Evolutionary conservation across 2,797 vertebrate genomes (phyloP), one percentile per base, ranked within the genome.

Genomic region (Trachops cirrhosus): DNA sequence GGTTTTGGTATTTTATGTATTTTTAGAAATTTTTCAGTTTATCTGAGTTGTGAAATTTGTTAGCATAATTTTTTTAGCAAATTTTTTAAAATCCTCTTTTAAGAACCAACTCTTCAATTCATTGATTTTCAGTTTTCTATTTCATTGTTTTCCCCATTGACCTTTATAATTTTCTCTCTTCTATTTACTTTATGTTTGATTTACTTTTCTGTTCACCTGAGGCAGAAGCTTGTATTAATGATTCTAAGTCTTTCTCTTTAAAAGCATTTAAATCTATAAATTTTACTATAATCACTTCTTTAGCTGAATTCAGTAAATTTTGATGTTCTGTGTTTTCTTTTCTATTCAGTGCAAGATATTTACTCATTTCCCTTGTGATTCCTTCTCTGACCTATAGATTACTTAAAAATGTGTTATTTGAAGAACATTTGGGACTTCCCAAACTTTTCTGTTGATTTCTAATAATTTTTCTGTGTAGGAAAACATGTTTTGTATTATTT

Each of bases 251-350:
- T 73, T 39, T 64, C 34, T 75, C 77, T 83, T 46, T 93, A 86
- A 95, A 94, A 93, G 26, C 12, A 94, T 75, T 94, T 86, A 78
- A 75, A 78, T 24, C 39, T 94, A 62, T 84, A 89, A 71, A 90
- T 80, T 95, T 91, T 9, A 89, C 50, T 73, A 16, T 44, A 85
- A 91, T 22, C 10, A 84, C 48, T 91, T 59, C 21, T 50, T 79
- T 88, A 88, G 52, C 67, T 46, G 3, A 83, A 64, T 77, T 75
- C 34, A n/a, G 46, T 91, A 89, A 96, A 86, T 94, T 86, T 93
- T 83, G 39, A 68, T 86, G 78, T 64, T 6, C 2, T 54, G 4
- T 79, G 0, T 90, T 94, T 93, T 74, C 15, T 37, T 93, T 94
- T 86, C 70, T 12, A 82, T 46, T 93, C 37, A 57, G 26, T 52